phyloP scores from a whole-genome alignment of 23 tunicate species.

The Aplidium turbinatum region DNA sequence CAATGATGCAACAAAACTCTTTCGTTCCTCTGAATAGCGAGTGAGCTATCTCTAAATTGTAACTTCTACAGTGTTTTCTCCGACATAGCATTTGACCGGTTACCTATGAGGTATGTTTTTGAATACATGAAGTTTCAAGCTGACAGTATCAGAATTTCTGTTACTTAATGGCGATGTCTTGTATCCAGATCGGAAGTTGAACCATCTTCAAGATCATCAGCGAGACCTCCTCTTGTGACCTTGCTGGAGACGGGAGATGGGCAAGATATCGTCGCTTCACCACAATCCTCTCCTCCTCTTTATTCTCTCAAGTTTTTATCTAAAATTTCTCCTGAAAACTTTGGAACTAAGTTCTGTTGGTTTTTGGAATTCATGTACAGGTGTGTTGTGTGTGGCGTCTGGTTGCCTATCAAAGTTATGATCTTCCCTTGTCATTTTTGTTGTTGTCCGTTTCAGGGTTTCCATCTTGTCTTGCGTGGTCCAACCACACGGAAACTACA shows the following conservation, averaged over 20 bases:
- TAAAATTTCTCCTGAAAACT: slow-evolving; percentile 15
- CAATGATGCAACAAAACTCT: no score
- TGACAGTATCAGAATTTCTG: no score
- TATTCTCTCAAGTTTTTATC: slow-evolving; percentile 37
- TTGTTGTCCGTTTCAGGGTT: no score
- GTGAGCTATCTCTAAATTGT: no score
- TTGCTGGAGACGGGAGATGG: slow-evolving; percentile 72
- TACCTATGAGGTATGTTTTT: no score
- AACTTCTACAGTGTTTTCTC: no score
- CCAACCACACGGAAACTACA: slow-evolving; percentile 42
- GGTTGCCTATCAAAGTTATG: background rate
- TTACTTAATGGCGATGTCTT: no score
- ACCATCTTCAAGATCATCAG: no score
- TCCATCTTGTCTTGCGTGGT: slow-evolving; percentile 55
- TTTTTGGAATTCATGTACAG: slow-evolving; percentile 93
- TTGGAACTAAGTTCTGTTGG: slow-evolving; percentile 83
- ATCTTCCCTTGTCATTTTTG: background rate
- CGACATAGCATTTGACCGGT: no score
- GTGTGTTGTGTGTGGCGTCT: slow-evolving; percentile 22
- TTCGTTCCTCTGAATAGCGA: no score
- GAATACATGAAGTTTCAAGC: no score
- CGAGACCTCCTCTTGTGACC: slow-evolving; percentile 61
- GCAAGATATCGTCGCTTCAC: slow-evolving; percentile 30
- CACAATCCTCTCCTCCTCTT: slow-evolving; percentile 23
- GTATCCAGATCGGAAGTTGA: no score